Evolutionary conservation across 2,888 invertebrate genomes (phyloP).

Genomic region (Lapara coniferarum): DNA sequence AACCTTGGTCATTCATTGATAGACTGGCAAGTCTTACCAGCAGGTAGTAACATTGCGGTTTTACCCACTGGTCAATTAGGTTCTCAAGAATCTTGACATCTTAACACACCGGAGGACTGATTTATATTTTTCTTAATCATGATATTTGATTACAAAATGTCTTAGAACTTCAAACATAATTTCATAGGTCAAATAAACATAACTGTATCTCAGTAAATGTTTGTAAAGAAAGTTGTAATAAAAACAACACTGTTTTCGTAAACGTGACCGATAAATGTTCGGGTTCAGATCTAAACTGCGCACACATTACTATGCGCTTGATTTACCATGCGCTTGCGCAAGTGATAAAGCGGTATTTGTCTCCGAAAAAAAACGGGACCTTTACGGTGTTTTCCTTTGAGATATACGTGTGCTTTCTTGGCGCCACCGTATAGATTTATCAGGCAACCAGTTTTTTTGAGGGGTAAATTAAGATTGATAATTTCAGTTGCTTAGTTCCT

Average conservation of each 20-base stretch:
- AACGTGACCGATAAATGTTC: constrained; percentile 20
- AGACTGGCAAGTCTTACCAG: too few relatives aligned
- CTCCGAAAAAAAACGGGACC: background rate
- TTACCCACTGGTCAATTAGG: too few relatives aligned
- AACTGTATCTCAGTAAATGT: background rate
- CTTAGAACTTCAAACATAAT: background rate
- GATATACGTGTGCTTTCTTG: constrained; percentile 2
- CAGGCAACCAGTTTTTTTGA: background rate
- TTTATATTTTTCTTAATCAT: too few relatives aligned
- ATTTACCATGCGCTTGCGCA: constrained; percentile 19
- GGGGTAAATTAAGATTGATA: background rate
- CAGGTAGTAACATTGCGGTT: too few relatives aligned
- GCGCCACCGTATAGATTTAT: constrained; percentile 13
- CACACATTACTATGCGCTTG: constrained; percentile 16
- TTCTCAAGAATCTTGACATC: too few relatives aligned
- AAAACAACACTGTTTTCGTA: constrained; percentile 2
- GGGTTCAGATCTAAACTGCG: constrained; percentile 22
- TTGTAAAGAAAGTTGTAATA: constrained; percentile 16
- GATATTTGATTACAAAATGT: too few relatives aligned
- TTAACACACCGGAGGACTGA: too few relatives aligned
- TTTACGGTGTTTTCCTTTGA: constrained; percentile 15
- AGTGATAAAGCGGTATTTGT: constrained; percentile 20
- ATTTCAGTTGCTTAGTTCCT: too few relatives aligned
- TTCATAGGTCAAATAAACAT: background rate
- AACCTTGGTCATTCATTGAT: too few relatives aligned